These are phyloP conservation scores for Tetramorium alpestre DNA, from an alignment of 1,140 invertebrate genomes.

Conservation along the genomic window DNA sequence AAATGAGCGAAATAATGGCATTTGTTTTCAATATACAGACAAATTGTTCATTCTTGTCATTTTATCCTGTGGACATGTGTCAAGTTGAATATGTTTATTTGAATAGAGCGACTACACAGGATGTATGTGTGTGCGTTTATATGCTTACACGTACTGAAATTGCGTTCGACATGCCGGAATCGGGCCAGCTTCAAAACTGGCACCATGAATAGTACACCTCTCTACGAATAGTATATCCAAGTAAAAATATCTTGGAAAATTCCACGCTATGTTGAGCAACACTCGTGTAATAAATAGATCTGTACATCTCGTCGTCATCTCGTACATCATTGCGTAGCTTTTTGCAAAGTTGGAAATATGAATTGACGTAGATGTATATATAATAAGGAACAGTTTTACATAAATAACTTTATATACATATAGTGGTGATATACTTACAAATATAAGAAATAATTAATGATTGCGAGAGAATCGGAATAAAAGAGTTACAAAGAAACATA, in stretches of 20 bases:
- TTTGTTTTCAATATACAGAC: neutral
- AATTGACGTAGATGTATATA: neutral
- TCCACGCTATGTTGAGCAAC: slow-evolving; percentile 21
- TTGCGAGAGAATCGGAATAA: neutral
- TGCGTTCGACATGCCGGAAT: slow-evolving; percentile 6
- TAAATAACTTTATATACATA: neutral
- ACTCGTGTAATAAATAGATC: slow-evolving; percentile 18
- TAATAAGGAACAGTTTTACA: neutral
- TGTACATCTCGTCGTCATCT: slow-evolving; percentile 2
- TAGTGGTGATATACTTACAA: neutral
- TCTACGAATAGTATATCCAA: slow-evolving; percentile 63
- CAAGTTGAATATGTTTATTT: slow-evolving; percentile 28
- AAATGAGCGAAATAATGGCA: neutral
- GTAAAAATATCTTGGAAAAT: slow-evolving; percentile 66
- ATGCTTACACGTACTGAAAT: neutral
- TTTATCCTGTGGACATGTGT: neutral
- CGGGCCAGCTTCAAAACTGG: slow-evolving; percentile 65
- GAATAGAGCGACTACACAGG: neutral
- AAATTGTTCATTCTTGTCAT: slow-evolving; percentile 24
- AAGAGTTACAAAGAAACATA: neutral
- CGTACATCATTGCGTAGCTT: neutral
- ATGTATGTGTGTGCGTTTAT: neutral
- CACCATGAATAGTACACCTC: slow-evolving; percentile 62
- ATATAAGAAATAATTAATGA: slow-evolving; percentile 2
- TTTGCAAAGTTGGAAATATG: neutral